Base-by-base conservation (phyloP, 2,113 vertebrate genomes). In the Ondatra zibethicus region DNA sequence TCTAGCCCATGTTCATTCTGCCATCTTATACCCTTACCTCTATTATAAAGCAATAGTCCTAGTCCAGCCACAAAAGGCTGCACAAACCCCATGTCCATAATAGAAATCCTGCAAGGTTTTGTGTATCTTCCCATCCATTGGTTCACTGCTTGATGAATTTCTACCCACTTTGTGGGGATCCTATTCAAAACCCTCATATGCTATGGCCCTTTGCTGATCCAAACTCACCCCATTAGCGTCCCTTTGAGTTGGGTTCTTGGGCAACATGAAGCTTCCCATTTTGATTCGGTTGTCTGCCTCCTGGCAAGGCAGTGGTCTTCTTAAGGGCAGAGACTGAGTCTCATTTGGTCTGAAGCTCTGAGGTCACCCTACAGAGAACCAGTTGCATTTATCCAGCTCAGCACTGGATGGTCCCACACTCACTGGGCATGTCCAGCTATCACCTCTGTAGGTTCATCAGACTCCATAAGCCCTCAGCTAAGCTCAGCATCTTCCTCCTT, bases 41-140 rank as follows among this genome's bases (percentile, higher is more conserved):
- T 47, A 21, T 72, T 90, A 50, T 47, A 76, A 82, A n/a, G 42
- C 33, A 88, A 25, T 25, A 84, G 55, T 68, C 72, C 31, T 31
- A n/a, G 3, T 33, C 23, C 13, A 72, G 75, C 23, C 27, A 16
- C 55, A 63, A 80, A 36, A 85, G 31, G 23, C 29, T 50, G 63
- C 0, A 9, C 9, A 19, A 39, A 4, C 6, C 11, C 21, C n/a
- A 27, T 11, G 2, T 13, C n/a, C 17, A 7, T 2, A 21, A 6
- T 29, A 33, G 0, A 0, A n/a, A 7, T 76, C 17, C 19, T 89
- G 58, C 63, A 58, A 0, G 0, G 31, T 27, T 77, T 25, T 33
- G 3, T 19, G 1, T n/a, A 23, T 65, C 82, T 86, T 70, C 3
- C 8, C 42, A 12, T 27, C 33, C 36, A 6, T 3, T 36, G 42